Evolutionary conservation across 2,113 vertebrate species (phyloP).

Genomic region (Podiceps cristatus): DNA sequence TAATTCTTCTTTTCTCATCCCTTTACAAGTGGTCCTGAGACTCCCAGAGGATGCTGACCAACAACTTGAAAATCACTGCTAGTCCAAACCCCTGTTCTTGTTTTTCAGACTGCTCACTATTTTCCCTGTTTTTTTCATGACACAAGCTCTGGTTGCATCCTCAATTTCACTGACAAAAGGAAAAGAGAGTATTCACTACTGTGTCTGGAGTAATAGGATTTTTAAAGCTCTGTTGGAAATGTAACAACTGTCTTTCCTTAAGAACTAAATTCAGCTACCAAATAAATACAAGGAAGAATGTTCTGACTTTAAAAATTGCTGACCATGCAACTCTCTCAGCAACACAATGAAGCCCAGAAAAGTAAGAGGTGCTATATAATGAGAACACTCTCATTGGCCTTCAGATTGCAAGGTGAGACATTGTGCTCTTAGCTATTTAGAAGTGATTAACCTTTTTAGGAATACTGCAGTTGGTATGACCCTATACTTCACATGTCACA

Average conservation of each 20-base stretch:
- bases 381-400: constrained; percentile 5
- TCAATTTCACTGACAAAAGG: background rate
- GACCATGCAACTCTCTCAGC: background rate
- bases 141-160: background rate
- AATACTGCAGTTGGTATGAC: background rate
- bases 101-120: background rate
- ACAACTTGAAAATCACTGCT: background rate
- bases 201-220: background rate
- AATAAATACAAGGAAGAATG: background rate
- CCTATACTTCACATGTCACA: background rate
- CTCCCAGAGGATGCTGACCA: background rate
- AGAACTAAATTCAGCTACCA: background rate
- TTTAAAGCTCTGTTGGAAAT: constrained; percentile 21
- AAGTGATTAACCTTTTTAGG: constrained; percentile 25
- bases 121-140: background rate
- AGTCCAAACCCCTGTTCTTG: background rate
- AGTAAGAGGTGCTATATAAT: background rate
- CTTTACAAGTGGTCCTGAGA: background rate
- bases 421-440: background rate
- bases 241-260: background rate
- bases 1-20: background rate
- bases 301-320: background rate
- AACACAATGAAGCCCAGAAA: background rate
- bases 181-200: background rate
- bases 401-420: background rate